Conservation (phyloP, 1,140 invertebrate genomes). For the Zelostemma sp. region DNA sequence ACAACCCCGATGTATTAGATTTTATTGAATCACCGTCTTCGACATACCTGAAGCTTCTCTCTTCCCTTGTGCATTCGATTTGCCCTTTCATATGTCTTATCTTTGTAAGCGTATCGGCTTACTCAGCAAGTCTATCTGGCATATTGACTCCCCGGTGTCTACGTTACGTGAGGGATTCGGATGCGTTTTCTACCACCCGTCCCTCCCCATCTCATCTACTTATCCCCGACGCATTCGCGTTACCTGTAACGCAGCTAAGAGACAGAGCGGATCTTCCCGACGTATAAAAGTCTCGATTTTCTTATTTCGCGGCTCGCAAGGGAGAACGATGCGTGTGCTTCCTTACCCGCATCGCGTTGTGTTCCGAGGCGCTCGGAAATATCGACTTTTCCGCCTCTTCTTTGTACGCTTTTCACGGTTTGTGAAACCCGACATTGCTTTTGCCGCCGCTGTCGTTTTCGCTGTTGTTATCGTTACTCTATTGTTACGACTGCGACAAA, state of each 20-base stretch:
- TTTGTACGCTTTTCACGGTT: not conserved
- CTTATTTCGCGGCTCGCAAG: too few relatives aligned
- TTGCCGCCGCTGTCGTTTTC: not conserved
- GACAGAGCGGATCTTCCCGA: too few relatives aligned
- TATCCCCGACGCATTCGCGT: too few relatives aligned
- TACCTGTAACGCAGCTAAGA: too few relatives aligned
- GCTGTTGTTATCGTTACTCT: not conserved
- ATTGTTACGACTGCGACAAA: conserved; percentile 6
- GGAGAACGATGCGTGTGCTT: not conserved
- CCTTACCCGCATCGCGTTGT: not conserved
- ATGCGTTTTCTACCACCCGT: too few relatives aligned
- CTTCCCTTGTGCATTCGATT: not conserved
- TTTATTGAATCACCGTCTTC: not conserved
- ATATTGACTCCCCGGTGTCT: not conserved
- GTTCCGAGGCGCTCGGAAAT: not conserved
- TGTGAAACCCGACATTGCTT: not conserved
- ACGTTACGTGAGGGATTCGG: too few relatives aligned
- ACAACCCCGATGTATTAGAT: conserved; percentile 1
- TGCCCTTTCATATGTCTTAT: not conserved
- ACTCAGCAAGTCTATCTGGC: not conserved
- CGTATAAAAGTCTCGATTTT: too few relatives aligned
- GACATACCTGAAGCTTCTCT: not conserved
- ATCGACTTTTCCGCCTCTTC: conserved; percentile 5
- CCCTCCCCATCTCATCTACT: too few relatives aligned
- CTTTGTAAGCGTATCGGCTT: conserved; percentile 2